Evolutionary conservation across 2,113 vertebrate species (phyloP).

Genomic region (Stegostoma tigrinum): DNA sequence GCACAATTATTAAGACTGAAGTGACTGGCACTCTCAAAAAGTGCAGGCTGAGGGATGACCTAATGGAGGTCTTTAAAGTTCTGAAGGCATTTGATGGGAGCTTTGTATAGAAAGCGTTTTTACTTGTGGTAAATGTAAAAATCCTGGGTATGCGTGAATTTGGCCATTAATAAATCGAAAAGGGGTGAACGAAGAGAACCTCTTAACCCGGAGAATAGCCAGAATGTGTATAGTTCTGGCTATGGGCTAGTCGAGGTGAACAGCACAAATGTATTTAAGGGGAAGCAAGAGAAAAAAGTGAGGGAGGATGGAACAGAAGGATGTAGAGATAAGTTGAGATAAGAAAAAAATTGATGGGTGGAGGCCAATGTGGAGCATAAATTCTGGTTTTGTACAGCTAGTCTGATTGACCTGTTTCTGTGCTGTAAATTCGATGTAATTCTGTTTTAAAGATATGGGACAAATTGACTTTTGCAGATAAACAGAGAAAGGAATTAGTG

Average conservation of each 20-base stretch:
- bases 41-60: not conserved
- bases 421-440: not conserved
- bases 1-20: not conserved
- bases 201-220: not conserved
- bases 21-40: not conserved
- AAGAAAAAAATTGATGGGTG: not conserved
- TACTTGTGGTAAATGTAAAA: not conserved
- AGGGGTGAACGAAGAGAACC: not conserved
- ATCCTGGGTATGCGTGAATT: not conserved
- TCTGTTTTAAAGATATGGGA: not conserved
- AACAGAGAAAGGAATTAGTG: not conserved
- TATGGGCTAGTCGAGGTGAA: not conserved
- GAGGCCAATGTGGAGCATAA: not conserved
- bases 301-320: not conserved
- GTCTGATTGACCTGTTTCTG: not conserved
- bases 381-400: not conserved
- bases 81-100: not conserved
- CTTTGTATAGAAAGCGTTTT: too few relatives aligned
- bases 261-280: not conserved
- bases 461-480: not conserved
- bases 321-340: not conserved
- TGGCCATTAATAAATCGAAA: not conserved
- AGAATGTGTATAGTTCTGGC: not conserved
- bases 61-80: not conserved
- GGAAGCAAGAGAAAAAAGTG: not conserved